Evolutionary conservation across 2,113 vertebrate species (phyloP).

Genomic region (Mirounga angustirostris): DNA sequence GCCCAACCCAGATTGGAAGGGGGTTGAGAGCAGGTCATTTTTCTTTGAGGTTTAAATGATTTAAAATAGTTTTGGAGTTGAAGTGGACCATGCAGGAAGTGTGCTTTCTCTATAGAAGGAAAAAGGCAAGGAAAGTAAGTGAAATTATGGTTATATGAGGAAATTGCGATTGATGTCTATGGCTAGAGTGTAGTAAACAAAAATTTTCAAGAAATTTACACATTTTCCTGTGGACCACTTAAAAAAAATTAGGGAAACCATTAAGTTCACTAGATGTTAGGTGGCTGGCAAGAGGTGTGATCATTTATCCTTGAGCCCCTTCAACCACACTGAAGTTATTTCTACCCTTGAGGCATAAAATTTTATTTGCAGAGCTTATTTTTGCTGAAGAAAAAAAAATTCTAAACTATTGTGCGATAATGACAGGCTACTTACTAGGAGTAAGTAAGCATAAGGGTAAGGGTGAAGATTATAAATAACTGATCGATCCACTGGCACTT

Average conservation of each 20-base stretch:
- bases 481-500: rapidly evolving
- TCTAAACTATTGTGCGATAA: neutral
- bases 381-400: neutral
- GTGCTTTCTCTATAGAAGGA: neutral
- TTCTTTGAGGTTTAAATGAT: neutral
- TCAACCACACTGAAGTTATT: neutral
- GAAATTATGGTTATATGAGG: neutral
- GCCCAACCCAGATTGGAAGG: neutral
- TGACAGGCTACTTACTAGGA: neutral
- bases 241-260: neutral
- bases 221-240: neutral
- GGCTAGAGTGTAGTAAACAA: neutral
- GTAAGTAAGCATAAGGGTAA: neutral
- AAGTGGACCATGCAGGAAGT: neutral
- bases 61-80: neutral
- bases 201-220: neutral
- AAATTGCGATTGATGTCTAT: neutral
- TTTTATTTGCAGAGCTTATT: neutral
- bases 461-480: neutral
- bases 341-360: neutral
- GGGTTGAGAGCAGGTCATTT: neutral
- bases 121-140: neutral
- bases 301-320: neutral
- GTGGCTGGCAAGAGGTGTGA: neutral
- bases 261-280: neutral